phyloP scores from a whole-genome alignment of 2,888 invertebrate species.

The Epinotia brunnichana region DNA sequence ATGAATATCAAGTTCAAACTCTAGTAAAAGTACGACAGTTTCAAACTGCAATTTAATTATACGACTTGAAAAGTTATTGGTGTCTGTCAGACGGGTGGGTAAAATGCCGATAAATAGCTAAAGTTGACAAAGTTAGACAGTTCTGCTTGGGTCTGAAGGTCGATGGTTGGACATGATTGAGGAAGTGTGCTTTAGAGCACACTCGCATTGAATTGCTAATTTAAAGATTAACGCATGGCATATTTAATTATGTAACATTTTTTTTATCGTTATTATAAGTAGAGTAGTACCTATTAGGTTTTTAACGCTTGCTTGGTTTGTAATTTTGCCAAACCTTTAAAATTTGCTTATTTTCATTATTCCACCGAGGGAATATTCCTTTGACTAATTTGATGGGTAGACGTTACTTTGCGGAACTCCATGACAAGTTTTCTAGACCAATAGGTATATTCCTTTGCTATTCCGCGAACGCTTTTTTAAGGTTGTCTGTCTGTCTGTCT shows the following conservation, averaged over 20 bases:
- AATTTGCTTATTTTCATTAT: too few species aligned
- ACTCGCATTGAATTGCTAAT: constrained; percentile 5
- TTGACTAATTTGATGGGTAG: too few species aligned
- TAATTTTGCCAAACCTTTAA: too few species aligned
- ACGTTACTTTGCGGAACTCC: too few species aligned
- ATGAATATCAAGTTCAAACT: constrained; percentile 25
- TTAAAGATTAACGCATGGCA: neutral
- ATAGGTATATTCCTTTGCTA: too few species aligned
- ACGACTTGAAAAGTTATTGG: constrained; percentile 39
- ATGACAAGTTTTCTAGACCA: too few species aligned
- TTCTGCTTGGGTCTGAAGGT: constrained; percentile 13
- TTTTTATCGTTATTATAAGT: too few species aligned
- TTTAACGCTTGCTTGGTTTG: too few species aligned
- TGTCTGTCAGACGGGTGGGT: constrained; percentile 23
- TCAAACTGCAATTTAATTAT: constrained; percentile 37
- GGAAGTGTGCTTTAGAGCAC: neutral
- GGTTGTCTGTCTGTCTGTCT: too few species aligned
- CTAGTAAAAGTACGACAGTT: constrained; percentile 18
- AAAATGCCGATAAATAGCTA: constrained; percentile 32
- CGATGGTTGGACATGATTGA: constrained; percentile 3
- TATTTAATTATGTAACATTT: neutral
- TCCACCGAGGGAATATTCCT: too few species aligned
- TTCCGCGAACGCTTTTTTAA: too few species aligned
- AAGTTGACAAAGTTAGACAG: constrained; percentile 33
- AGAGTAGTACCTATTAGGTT: too few species aligned